These are phyloP conservation scores for Corythucha ciliata DNA, from an alignment of 2,888 invertebrate genomes.

Conservation along the genomic window DNA sequence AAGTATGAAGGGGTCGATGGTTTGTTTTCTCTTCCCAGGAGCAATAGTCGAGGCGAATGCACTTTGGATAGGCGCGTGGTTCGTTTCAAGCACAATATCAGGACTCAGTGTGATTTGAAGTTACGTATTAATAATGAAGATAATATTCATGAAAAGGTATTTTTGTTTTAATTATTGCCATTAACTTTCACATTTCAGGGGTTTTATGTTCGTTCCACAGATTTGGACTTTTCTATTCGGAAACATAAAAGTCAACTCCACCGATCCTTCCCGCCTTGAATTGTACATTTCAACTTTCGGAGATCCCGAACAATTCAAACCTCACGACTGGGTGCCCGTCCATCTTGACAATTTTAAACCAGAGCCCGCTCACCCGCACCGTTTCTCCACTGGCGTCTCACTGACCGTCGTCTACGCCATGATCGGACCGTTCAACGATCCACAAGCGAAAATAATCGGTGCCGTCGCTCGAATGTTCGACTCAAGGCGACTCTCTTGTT, in stretches of 20 bases:
- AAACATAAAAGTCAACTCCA: constrained; percentile 13
- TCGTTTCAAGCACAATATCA: constrained; percentile 28
- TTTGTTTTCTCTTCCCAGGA: too few relatives aligned
- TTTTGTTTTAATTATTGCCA: neutral
- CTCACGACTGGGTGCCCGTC: constrained; percentile 45
- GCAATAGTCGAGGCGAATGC: too few relatives aligned
- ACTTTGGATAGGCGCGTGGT: too few relatives aligned
- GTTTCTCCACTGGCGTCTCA: constrained; percentile 39
- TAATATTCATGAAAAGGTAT: neutral
- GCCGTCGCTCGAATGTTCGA: constrained; percentile 30
- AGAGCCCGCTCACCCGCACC: constrained; percentile 34
- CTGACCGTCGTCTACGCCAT: constrained; percentile 46
- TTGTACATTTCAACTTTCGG: constrained; percentile 42
- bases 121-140: neutral
- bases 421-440: constrained; percentile 43
- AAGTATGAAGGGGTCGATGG: too few relatives aligned
- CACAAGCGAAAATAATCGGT: constrained; percentile 45
- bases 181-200: too few relatives aligned
- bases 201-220: too few relatives aligned
- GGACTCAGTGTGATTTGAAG: constrained; percentile 24
- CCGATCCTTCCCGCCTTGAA: constrained; percentile 15
- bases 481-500: constrained; percentile 13
- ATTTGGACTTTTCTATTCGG: constrained; percentile 19
- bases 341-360: constrained; percentile 37
- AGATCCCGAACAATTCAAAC: constrained; percentile 42